Conservation (phyloP, 2,797 vertebrate genomes). For the Anableps anableps region DNA sequence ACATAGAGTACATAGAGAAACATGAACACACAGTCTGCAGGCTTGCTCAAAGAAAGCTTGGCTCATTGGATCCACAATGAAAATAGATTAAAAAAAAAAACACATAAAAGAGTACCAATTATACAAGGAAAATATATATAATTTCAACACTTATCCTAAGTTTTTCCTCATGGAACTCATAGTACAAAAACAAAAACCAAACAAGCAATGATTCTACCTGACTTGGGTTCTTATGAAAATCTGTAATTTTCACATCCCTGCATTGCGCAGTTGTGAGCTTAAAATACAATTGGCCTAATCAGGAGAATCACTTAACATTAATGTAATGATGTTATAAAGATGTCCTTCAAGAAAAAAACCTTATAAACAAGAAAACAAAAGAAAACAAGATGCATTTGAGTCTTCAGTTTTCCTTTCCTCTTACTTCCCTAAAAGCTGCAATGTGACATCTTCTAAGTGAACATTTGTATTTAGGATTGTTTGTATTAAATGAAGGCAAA, state of each 20-base stretch:
- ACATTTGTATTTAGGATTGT: neutral
- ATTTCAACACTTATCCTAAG: too few relatives aligned
- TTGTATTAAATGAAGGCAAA: neutral
- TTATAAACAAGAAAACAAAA: neutral
- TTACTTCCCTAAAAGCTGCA: neutral
- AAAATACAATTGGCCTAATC: neutral
- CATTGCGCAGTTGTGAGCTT: neutral
- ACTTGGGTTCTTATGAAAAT: neutral
- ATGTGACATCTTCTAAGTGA: neutral
- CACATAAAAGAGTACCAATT: neutral
- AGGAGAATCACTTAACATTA: neutral
- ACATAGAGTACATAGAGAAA: neutral
- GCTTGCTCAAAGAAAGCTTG: neutral
- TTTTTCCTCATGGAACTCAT: neutral
- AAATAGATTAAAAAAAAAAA: neutral
- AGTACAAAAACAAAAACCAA: neutral
- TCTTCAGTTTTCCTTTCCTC: neutral
- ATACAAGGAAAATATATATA: neutral
- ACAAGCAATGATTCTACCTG: neutral
- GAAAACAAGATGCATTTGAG: neutral
- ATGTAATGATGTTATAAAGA: neutral
- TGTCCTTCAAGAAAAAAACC: neutral
- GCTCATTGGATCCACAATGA: neutral
- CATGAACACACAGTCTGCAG: neutral
- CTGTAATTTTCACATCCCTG: neutral